Conservation (phyloP, 2,888 invertebrate genomes). For the Andrena trimmerana region DNA sequence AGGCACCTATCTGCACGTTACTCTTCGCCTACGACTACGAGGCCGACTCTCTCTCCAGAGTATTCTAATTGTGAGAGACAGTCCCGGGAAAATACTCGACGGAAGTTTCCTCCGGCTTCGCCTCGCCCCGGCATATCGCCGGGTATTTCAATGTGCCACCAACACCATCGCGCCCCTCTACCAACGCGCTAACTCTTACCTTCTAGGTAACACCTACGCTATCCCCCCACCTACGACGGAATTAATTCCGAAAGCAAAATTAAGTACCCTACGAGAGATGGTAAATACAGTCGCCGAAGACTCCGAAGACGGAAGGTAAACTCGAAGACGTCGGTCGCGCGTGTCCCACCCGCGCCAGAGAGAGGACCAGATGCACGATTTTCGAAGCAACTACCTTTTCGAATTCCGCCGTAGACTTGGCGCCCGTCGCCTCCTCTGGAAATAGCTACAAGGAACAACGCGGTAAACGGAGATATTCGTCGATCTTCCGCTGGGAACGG, state of each 20-base stretch:
- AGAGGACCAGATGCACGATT: slow-evolving; percentile 44
- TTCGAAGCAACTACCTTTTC: slow-evolving; percentile 20
- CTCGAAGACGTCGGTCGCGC: slow-evolving; percentile 49
- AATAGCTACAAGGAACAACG: neutral
- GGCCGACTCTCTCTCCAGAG: slow-evolving; percentile 75
- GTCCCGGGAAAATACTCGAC: slow-evolving; percentile 82
- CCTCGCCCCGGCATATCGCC: slow-evolving; percentile 68
- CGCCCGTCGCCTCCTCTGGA: neutral
- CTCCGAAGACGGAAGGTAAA: slow-evolving; percentile 64
- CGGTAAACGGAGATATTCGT: neutral
- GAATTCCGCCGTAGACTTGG: neutral
- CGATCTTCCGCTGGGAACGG: slow-evolving; percentile 5
- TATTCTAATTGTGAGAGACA: slow-evolving; percentile 84
- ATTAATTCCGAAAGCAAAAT: slow-evolving; percentile 83
- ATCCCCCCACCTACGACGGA: slow-evolving; percentile 60
- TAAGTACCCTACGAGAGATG: slow-evolving; percentile 80
- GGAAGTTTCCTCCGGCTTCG: slow-evolving; percentile 77
- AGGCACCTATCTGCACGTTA: slow-evolving; percentile 73
- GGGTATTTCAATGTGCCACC: slow-evolving; percentile 80
- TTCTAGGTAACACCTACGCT: slow-evolving; percentile 71
- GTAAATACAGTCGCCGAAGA: slow-evolving; percentile 78
- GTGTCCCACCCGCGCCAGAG: slow-evolving; percentile 42
- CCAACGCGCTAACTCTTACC: slow-evolving; percentile 67
- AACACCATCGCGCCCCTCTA: slow-evolving; percentile 66
- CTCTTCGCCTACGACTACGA: slow-evolving; percentile 73